These are phyloP conservation scores for Nomada hirtipes DNA, from an alignment of 2,888 invertebrate species.

Conservation along the genomic window DNA sequence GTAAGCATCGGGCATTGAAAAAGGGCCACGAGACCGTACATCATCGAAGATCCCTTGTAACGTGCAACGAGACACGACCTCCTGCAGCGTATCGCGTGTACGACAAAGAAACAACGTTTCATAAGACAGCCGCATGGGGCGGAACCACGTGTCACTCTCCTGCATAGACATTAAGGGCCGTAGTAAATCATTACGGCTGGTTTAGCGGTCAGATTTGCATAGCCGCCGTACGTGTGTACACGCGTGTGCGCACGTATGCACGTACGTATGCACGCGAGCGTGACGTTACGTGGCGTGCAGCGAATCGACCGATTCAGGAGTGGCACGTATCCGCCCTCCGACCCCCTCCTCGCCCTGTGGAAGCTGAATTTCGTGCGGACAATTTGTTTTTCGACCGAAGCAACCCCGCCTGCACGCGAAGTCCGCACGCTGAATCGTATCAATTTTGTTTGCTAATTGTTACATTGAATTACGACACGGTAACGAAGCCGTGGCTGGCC, in stretches of 20 bases:
- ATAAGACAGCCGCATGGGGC: slow-evolving; percentile 26
- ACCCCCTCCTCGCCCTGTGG: neutral
- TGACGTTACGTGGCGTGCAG: slow-evolving; percentile 35
- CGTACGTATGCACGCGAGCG: slow-evolving; percentile 6
- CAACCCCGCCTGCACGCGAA: neutral
- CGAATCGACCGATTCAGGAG: slow-evolving; percentile 47
- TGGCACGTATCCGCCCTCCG: slow-evolving; percentile 10
- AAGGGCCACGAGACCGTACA: neutral
- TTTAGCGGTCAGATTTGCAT: slow-evolving; percentile 58
- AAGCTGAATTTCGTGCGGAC: slow-evolving; percentile 2
- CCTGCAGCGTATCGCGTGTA: neutral
- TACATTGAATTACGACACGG: slow-evolving; percentile 37
- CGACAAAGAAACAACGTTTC: slow-evolving; percentile 21
- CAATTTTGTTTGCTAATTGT: slow-evolving; percentile 45
- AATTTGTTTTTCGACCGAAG: slow-evolving; percentile 26
- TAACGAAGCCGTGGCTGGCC: slow-evolving; percentile 16
- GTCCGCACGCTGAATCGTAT: slow-evolving; percentile 20
- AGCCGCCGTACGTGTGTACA: slow-evolving; percentile 7
- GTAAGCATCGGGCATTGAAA: too few relatives aligned
- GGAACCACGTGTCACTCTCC: slow-evolving; percentile 11
- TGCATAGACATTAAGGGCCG: slow-evolving; percentile 52
- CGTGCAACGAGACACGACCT: neutral
- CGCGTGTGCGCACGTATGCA: slow-evolving; percentile 10
- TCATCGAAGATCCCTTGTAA: neutral
- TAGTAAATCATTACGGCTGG: slow-evolving; percentile 61